Evolutionary conservation across 1,140 invertebrate species (phyloP).

Genomic region (Hesperophylax magnus): DNA sequence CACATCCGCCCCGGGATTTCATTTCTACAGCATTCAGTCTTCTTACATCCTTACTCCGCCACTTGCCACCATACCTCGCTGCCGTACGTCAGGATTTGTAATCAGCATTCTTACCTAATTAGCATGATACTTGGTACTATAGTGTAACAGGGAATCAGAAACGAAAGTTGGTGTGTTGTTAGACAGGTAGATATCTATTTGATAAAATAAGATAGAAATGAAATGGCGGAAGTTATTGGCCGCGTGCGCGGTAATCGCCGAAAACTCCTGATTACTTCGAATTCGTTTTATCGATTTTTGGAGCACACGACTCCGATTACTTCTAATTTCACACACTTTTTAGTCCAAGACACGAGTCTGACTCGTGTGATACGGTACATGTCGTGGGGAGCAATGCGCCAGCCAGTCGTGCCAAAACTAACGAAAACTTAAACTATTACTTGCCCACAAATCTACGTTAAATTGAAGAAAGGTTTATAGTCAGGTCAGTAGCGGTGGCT

Average conservation of each 20-base stretch:
- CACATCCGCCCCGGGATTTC: no score
- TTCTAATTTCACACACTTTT: conserved; percentile 33
- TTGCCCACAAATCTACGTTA: background rate
- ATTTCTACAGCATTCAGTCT: no score
- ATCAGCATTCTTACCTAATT: background rate
- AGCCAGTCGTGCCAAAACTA: background rate
- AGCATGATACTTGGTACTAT: background rate
- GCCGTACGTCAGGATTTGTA: no score
- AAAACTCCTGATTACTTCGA: conserved; percentile 12
- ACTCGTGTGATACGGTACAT: conserved; percentile 16
- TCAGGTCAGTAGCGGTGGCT: background rate
- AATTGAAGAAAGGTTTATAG: background rate
- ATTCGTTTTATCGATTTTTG: conserved; percentile 29
- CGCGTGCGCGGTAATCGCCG: conserved; percentile 23
- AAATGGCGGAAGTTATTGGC: background rate
- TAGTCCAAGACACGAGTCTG: background rate
- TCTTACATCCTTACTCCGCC: no score
- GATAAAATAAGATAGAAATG: background rate
- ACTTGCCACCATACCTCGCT: no score
- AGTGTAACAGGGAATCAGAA: background rate
- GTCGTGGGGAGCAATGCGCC: background rate
- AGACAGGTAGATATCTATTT: background rate
- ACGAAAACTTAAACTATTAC: background rate
- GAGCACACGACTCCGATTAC: conserved; percentile 21
- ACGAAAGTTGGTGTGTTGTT: background rate